Conservation (phyloP, 2,797 vertebrate species). For the Lepus oiostolus region DNA sequence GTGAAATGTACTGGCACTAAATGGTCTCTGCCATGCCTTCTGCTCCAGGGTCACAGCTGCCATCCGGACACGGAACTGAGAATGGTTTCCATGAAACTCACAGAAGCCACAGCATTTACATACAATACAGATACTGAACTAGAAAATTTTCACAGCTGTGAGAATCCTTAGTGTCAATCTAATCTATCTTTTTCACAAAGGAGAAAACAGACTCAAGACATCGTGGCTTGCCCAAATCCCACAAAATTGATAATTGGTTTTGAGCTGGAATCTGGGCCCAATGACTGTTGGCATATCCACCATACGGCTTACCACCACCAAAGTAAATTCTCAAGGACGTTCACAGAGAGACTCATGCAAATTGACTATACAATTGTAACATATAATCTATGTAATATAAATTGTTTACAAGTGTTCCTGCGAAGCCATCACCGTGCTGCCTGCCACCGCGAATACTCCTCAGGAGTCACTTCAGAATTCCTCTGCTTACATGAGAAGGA, state of each 20-base stretch:
- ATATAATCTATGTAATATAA: neutral
- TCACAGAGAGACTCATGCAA: neutral
- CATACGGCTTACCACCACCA: neutral
- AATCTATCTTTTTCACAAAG: neutral
- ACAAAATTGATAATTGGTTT: neutral
- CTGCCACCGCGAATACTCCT: neutral
- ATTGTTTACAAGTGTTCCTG: neutral
- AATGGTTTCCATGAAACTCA: neutral
- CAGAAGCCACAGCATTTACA: neutral
- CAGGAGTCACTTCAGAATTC: neutral
- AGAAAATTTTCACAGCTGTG: neutral
- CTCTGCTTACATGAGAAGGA: neutral
- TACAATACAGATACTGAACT: neutral
- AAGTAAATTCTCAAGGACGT: neutral
- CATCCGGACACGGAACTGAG: conserved; percentile 7
- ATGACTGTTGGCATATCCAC: neutral
- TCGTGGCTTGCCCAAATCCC: neutral
- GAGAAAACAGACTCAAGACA: neutral
- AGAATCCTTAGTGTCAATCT: neutral
- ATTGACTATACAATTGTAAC: neutral
- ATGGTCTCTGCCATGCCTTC: conserved; percentile 17
- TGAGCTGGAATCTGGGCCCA: neutral
- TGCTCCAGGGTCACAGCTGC: conserved; percentile 29
- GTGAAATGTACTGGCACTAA: conserved; percentile 58
- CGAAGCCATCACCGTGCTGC: neutral